Evolutionary conservation across 2,888 invertebrate species (phyloP), one percentile per base, ranked within the genome.

Genomic region (Galeopsomyia nigrocyanea): DNA sequence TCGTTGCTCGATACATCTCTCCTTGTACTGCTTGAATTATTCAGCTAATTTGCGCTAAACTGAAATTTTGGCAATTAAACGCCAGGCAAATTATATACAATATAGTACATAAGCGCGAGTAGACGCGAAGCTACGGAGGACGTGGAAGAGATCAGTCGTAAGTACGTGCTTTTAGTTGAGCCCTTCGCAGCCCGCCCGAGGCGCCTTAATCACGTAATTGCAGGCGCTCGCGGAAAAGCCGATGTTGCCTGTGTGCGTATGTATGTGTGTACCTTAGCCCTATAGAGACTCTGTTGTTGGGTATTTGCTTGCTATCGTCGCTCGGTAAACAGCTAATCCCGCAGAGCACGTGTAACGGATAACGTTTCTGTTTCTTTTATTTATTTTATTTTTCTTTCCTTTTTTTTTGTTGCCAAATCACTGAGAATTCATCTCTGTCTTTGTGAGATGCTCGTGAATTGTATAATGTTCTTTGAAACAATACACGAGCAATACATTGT

Each of bases 131-230:
- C n/a, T n/a, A 77, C 76, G 77, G 79, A 79, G 78, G 78, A 80
- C 80, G 79, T 80, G 80, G 50, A 75, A 78, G 39, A 39, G 78
- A 83, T 83, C 82, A 83, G 84, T 79, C 81, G 82, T 84, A 83
- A 85, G 84, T 84, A 84, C 82, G 83, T 84, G 83, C 84, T 84
- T n/a, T n/a, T 84, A 83, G 82, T 78, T 79, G 60, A 62, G 50
- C 60, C 68, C 68, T 62, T 74, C 55, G 58, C 7, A 16, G 19
- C 39, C 9, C 75, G 82, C 84, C 83, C 77, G 80, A 81, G 82
- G 84, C 84, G 82, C 82, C 83, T 82, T 82, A 84, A 82, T 84
- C 81, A 82, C 80, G 85, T 86, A 86, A 86, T 86, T 86, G 86
- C 83, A 84, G 81, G 84, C 81, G 80, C 83, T 84, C 55, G 50